Evolutionary conservation across 1,140 invertebrate genomes (phyloP).

Genomic region (Bradysia coprophila): DNA sequence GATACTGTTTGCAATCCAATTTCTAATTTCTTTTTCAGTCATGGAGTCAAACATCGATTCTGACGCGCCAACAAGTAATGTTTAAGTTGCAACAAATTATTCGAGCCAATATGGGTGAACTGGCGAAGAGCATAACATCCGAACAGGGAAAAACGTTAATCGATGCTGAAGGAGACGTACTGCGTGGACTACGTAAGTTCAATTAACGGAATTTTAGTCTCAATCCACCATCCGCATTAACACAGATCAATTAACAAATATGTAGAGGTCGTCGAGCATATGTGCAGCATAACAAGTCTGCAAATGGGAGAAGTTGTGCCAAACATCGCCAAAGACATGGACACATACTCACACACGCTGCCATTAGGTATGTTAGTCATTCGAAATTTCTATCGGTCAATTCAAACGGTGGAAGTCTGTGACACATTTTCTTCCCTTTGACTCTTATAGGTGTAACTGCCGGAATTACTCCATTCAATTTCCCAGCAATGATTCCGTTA

Average conservation of each 20-base stretch:
- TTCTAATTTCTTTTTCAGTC: too few species aligned
- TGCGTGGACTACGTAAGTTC: constrained; percentile 80
- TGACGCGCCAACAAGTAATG: constrained; percentile 91
- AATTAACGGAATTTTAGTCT: constrained; percentile 1
- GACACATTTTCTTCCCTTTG: too few species aligned
- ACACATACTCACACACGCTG: constrained; percentile 71
- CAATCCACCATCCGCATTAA: too few species aligned
- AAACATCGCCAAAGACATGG: constrained; percentile 87
- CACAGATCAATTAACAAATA: constrained; percentile 6
- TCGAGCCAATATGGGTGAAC: constrained; percentile 52
- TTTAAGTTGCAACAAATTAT: constrained; percentile 56
- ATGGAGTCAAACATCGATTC: constrained; percentile 85
- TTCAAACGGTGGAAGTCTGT: too few species aligned
- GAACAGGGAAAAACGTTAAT: constrained; percentile 96
- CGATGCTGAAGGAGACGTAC: constrained; percentile 96
- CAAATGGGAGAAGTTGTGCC: constrained; percentile 84
- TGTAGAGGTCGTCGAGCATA: constrained; percentile 91
- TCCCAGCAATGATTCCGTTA: constrained; percentile 98
- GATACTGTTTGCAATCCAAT: too few species aligned
- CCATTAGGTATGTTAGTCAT: too few species aligned
- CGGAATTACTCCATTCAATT: constrained; percentile 88
- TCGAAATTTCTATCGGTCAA: constrained; percentile 41
- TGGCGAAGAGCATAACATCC: constrained; percentile 81
- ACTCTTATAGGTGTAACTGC: constrained; percentile 23
- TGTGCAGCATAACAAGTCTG: constrained; percentile 78